Evolutionary conservation across 2,113 vertebrate genomes (phyloP).

Genomic region (Coreoperca whiteheadi): DNA sequence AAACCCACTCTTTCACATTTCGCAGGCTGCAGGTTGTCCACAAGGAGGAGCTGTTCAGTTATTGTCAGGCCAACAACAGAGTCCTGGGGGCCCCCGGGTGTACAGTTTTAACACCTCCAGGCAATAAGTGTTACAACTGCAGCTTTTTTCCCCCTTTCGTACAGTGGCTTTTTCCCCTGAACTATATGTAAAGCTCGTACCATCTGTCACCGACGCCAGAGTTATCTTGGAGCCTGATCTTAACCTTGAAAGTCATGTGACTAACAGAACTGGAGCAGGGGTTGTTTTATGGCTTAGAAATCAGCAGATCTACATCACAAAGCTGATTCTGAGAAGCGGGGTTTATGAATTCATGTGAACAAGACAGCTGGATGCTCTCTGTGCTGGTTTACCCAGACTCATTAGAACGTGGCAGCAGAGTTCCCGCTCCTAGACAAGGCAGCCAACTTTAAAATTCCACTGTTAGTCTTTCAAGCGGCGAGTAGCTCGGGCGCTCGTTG

Average conservation of each 20-base stretch:
- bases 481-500: neutral
- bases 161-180: no score
- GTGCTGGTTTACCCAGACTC: no score
- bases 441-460: neutral
- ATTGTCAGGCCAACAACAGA: no score
- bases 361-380: neutral
- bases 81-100: no score
- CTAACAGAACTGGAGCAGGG: neutral
- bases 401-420: no score
- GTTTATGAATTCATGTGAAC: neutral
- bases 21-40: neutral
- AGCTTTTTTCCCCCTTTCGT: neutral
- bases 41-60: neutral
- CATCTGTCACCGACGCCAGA: no score
- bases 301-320: neutral
- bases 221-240: neutral
- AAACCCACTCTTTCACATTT: neutral
- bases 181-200: neutral
- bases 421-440: no score
- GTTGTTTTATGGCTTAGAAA: neutral
- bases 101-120: neutral
- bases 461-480: neutral
- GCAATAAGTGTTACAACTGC: no score
- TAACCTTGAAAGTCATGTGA: neutral
- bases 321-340: neutral